Conservation (phyloP, 2,113 vertebrate genomes). For the Muntiacus reevesi region DNA sequence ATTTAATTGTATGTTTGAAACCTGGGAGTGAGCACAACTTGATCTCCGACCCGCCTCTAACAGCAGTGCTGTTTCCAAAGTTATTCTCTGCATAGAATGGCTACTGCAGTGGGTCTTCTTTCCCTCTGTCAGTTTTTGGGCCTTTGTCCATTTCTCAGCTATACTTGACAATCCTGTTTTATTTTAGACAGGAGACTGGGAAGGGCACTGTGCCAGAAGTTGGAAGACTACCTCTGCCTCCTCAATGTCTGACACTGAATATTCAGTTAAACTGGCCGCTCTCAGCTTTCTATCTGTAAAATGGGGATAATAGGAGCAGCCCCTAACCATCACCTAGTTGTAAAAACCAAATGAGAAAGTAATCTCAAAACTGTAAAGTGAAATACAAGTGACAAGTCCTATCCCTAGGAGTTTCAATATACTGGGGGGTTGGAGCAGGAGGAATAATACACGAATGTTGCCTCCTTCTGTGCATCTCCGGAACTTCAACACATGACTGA, state of each 20-base stretch:
- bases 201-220: background rate
- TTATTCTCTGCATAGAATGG: background rate
- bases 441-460: background rate
- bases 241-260: background rate
- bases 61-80: background rate
- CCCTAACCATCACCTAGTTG: background rate
- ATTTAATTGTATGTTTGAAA: background rate
- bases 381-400: background rate
- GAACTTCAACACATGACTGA: background rate
- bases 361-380: background rate
- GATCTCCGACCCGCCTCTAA: background rate
- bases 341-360: background rate
- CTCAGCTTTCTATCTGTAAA: background rate
- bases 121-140: background rate
- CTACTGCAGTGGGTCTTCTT: background rate
- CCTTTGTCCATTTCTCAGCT: background rate
- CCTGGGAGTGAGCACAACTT: background rate
- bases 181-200: background rate
- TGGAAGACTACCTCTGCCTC: background rate
- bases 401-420: background rate
- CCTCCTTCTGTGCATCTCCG: background rate
- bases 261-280: background rate
- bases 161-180: background rate
- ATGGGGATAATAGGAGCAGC: background rate
- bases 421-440: background rate